Conservation (phyloP, 1,140 invertebrate species). For the Anadara kagoshimensis region DNA sequence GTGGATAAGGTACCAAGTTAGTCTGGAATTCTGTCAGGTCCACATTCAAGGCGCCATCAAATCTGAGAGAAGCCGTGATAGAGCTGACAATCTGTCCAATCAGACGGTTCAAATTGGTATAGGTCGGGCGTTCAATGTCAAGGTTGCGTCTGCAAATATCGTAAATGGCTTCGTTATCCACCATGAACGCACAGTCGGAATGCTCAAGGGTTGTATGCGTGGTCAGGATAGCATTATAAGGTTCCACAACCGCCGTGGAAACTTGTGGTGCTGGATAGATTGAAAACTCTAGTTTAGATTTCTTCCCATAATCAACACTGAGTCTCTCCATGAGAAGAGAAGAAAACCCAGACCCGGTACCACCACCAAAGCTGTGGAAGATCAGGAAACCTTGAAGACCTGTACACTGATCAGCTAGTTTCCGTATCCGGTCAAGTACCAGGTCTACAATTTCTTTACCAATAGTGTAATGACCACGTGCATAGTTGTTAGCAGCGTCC, state of each 20-base stretch:
- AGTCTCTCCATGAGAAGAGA: constrained; percentile 91
- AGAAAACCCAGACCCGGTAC: constrained; percentile 89
- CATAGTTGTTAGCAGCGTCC: constrained; percentile 3
- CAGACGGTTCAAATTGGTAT: constrained; percentile 62
- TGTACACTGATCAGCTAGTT: constrained; percentile 83
- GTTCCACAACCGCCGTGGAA: constrained; percentile 74
- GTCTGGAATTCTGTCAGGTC: constrained; percentile 63
- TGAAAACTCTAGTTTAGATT: constrained; percentile 55
- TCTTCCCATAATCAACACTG: constrained; percentile 86
- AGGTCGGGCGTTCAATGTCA: constrained; percentile 80
- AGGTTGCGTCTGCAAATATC: constrained; percentile 91
- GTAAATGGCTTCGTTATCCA: constrained; percentile 89
- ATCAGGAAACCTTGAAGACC: constrained; percentile 91
- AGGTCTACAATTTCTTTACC: constrained; percentile 7
- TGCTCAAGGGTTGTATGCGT: constrained; percentile 71
- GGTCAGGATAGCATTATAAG: constrained; percentile 84
- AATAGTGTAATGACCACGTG: not conserved
- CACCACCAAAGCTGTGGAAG: constrained; percentile 80
- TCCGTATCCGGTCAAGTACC: not conserved
- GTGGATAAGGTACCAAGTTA: constrained; percentile 68
- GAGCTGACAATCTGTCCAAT: constrained; percentile 75
- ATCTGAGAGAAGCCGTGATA: constrained; percentile 90
- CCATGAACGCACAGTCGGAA: constrained; percentile 64
- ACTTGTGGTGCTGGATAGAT: constrained; percentile 83
- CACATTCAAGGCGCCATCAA: constrained; percentile 76